Evolutionary conservation across 2,797 vertebrate species (phyloP).

Genomic region (Lutra lutra): DNA sequence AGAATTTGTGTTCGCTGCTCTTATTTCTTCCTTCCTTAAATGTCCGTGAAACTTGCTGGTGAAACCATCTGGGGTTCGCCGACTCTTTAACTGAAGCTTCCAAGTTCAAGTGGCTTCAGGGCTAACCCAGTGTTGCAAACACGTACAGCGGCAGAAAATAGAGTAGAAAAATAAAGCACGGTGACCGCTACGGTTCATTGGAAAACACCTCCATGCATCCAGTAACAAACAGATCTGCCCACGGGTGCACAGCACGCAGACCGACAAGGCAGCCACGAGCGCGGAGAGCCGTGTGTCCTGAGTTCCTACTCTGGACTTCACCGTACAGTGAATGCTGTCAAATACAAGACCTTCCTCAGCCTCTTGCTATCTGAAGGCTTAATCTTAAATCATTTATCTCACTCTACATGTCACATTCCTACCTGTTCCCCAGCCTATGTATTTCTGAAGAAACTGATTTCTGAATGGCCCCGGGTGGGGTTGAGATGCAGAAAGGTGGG

Average conservation of each 20-base stretch:
- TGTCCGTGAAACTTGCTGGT: background rate
- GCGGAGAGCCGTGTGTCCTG: background rate
- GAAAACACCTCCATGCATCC: background rate
- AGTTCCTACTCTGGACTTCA: background rate
- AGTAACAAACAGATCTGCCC: background rate
- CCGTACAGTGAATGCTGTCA: background rate
- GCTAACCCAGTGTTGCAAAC: background rate
- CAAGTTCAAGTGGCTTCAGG: background rate
- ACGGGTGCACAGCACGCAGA: too few species aligned
- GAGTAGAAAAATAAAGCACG: background rate
- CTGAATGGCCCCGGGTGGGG: background rate
- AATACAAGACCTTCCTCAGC: background rate
- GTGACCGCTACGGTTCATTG: background rate
- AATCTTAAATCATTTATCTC: background rate
- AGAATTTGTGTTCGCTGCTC: background rate
- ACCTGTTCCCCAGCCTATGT: background rate
- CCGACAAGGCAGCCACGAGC: background rate
- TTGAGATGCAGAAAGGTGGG: background rate
- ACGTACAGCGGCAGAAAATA: background rate
- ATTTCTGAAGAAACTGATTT: background rate
- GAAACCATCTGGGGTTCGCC: background rate
- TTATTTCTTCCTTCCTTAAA: background rate
- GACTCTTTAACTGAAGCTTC: background rate
- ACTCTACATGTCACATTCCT: background rate
- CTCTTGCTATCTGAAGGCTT: background rate